Conservation (phyloP, 1,140 invertebrate species). For the Caenorhabditis inopinata region DNA sequence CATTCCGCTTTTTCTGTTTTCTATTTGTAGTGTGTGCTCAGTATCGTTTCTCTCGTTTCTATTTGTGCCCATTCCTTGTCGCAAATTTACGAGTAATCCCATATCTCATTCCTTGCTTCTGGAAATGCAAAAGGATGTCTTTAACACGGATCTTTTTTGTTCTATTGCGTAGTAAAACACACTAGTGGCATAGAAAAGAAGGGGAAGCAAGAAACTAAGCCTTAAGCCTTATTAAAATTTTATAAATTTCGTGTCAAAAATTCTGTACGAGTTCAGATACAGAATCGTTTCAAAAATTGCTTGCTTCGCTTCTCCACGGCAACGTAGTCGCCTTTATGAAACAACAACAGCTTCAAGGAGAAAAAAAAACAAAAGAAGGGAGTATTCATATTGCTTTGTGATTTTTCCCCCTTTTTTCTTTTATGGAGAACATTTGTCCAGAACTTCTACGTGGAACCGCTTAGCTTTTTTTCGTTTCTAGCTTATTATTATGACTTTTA, state of each 20-base stretch:
- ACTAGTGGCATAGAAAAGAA: no score
- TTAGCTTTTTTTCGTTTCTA: neutral
- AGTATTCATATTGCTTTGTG: neutral
- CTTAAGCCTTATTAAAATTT: no score
- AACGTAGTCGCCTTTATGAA: no score
- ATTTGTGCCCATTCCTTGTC: neutral
- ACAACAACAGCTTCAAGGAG: no score
- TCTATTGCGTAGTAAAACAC: no score
- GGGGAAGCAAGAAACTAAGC: no score
- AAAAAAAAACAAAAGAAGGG: neutral
- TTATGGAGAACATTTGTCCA: neutral
- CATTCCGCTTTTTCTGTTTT: neutral
- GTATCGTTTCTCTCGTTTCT: neutral
- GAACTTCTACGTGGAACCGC: neutral
- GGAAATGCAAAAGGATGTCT: neutral
- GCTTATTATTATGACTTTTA: neutral
- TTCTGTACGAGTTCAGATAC: no score
- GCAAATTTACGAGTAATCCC: conserved; percentile 1
- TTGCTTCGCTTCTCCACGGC: neutral
- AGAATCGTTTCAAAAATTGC: no score
- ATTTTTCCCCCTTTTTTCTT: neutral
- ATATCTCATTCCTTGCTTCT: conserved; percentile 8
- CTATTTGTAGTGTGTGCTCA: neutral
- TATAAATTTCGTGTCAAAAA: neutral
- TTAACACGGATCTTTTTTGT: no score